Base-by-base conservation (phyloP, 2,113 vertebrate genomes). In the Cavia aperea region DNA sequence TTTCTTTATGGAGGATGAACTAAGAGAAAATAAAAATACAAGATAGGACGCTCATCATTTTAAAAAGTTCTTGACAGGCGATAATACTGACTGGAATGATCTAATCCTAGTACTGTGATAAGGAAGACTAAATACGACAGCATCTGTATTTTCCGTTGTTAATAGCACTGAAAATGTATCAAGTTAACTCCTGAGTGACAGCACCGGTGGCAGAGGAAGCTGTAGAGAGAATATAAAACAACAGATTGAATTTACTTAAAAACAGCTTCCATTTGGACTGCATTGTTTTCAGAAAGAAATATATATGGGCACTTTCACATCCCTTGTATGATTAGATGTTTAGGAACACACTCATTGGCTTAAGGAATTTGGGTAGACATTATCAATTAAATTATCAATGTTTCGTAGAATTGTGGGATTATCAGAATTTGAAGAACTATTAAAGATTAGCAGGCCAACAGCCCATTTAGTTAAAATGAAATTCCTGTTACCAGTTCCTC, bases 321-420 rank as follows among this genome's bases (percentile, higher is more conserved):
- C 4, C 3, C 43, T 15, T 89, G 33, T 18, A 63, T n/a, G 7
- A 82, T 85, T 72, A 84, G 23, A 3, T 65, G n/a, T 5, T 13
- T 79, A 89, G 49, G 19, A 73, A 83, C 4, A 63, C 8, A 66
- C 0, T 4, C 60, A 29, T 7, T 31, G 19, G 24, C 60, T 81
- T 18, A 54, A 13, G 15, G 83, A 58, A 82, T 18, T 65, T 23
- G 33, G 33, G 26, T 36, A 91, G n/a, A 68, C 13, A 77, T 15
- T 16, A 89, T 26, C 23, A 94, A 33, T 13, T 31, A 2, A 24
- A 83, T 70, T n/a, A 68, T 81, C 56, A 58, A 19, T 33, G 46
- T 93, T 95, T 77, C 39, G 92, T 62, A 84, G 84, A 54, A 94
- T 75, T 36, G 39, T 13, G 82, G 46, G 86, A 56, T 23, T 73